phyloP scores from a whole-genome alignment of 2,888 invertebrate genomes.

The Phengaris alcon region DNA sequence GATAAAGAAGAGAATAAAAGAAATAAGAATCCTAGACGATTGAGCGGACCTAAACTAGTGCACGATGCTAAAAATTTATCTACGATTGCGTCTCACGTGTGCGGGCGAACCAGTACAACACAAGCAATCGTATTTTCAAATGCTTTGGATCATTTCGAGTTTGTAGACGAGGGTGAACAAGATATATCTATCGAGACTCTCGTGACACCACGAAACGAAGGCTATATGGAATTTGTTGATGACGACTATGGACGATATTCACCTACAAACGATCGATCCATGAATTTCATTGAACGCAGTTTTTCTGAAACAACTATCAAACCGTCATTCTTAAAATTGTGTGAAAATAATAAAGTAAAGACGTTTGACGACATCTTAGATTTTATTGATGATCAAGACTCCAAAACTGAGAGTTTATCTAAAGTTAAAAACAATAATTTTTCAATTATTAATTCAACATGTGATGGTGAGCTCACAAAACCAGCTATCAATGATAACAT shows the following conservation, averaged over 20 bases:
- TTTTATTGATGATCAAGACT: constrained; percentile 43
- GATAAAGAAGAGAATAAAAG: constrained; percentile 59
- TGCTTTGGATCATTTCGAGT: constrained; percentile 89
- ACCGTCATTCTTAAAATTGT: constrained; percentile 45
- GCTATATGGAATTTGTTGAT: constrained; percentile 71
- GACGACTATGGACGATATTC: constrained; percentile 65
- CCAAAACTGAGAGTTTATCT: constrained; percentile 40
- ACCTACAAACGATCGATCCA: constrained; percentile 68
- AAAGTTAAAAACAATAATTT: constrained; percentile 43
- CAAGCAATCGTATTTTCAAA: constrained; percentile 64
- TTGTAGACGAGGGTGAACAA: constrained; percentile 91
- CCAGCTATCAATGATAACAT: constrained; percentile 39
- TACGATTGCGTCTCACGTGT: constrained; percentile 64
- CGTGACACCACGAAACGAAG: constrained; percentile 56
- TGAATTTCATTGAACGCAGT: constrained; percentile 78
- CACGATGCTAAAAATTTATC: constrained; percentile 68
- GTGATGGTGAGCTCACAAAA: constrained; percentile 48
- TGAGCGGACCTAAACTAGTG: constrained; percentile 61
- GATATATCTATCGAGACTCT: constrained; percentile 84
- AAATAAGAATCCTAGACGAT: constrained; percentile 56
- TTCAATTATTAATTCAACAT: constrained; percentile 22
- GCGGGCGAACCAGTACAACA: constrained; percentile 60
- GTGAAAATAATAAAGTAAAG: constrained; percentile 30
- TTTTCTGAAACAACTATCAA: constrained; percentile 63
- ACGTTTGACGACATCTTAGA: constrained; percentile 41